A percentile compares a stretch with the other conserved stretches of the same genome.
Conservation (phyloP, 2,888 invertebrate genomes). For the Epirrhoe tristata region DNA sequence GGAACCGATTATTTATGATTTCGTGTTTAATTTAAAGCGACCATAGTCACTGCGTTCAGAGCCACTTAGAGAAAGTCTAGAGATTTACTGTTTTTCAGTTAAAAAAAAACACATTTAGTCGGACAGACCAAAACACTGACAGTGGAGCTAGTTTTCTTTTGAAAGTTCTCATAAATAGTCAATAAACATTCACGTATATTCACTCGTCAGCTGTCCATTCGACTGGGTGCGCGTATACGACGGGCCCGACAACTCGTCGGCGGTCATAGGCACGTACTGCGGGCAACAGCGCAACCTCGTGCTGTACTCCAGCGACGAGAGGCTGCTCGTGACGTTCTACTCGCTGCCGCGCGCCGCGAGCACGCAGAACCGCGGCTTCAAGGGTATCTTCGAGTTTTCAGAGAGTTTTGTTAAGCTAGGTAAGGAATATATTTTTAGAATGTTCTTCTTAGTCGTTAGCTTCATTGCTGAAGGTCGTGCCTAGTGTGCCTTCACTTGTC, state of each 20-base stretch:
- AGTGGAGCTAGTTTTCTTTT: too few species aligned
- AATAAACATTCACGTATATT: neutral
- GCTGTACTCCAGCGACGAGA: conserved; percentile 96
- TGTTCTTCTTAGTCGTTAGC: neutral
- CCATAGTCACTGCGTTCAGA: too few species aligned
- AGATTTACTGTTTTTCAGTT: too few species aligned
- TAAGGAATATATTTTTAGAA: conserved; percentile 82
- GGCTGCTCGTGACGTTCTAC: conserved; percentile 95
- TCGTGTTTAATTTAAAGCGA: too few species aligned
- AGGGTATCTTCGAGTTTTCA: conserved; percentile 99
- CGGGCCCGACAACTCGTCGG: conserved; percentile 94
- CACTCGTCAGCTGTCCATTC: conserved; percentile 94
- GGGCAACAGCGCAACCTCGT: conserved; percentile 98
- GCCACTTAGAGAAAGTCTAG: too few species aligned
- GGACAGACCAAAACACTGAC: too few species aligned
- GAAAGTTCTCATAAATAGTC: too few species aligned
- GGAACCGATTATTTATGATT: too few species aligned
- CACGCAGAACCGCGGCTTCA: conserved; percentile 99
- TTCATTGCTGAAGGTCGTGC: too few species aligned
- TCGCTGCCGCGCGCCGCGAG: conserved; percentile 96
- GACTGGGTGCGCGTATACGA: conserved; percentile 99
- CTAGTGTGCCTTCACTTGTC: too few species aligned
- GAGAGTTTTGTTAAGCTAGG: conserved; percentile 99
- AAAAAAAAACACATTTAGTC: too few species aligned
- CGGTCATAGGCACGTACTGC: conserved; percentile 98